Conservation (phyloP, 2,797 vertebrate species). For the Okamejei kenojei region DNA sequence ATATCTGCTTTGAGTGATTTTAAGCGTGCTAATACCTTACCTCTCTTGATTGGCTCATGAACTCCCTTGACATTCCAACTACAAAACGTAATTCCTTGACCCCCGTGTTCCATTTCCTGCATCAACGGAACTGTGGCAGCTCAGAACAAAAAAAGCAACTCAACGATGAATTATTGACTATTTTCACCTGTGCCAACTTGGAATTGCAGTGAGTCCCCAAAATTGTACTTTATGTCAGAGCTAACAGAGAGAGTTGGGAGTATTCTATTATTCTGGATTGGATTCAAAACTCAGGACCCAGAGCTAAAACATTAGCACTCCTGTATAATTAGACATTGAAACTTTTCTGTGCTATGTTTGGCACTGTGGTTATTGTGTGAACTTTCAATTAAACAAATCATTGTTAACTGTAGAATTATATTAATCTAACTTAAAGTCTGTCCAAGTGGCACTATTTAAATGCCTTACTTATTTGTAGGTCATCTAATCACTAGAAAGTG, state of each 20-base stretch:
- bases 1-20: no score
- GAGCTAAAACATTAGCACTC: not conserved
- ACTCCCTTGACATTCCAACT: no score
- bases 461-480: not conserved
- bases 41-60: no score
- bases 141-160: not conserved
- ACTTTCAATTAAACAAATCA: not conserved
- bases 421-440: not conserved
- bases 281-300: not conserved
- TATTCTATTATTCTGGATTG: not conserved
- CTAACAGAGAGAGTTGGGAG: not conserved
- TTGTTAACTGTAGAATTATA: not conserved
- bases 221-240: not conserved
- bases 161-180: not conserved
- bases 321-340: not conserved
- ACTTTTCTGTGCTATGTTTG: not conserved
- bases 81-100: no score
- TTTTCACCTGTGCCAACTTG: not conserved
- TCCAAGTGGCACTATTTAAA: not conserved
- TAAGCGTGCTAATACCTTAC: no score
- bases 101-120: conserved; percentile 5
- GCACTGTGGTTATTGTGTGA: not conserved
- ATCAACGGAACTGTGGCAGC: not conserved
- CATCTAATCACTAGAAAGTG: not conserved
- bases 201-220: not conserved